Conservation (phyloP, 2,113 vertebrate genomes). For the Pholis gunnellus region DNA sequence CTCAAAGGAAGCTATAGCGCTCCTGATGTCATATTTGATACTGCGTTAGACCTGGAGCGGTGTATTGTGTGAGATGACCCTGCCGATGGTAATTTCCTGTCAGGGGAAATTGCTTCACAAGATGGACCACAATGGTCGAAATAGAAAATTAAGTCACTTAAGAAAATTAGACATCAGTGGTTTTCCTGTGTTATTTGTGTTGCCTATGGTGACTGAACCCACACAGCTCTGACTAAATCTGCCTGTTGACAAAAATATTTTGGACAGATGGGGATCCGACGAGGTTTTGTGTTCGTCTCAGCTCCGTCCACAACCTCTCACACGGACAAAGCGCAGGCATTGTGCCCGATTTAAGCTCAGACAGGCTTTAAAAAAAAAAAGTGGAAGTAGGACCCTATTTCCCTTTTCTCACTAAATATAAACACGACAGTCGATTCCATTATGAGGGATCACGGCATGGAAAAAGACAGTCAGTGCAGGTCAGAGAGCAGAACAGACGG, state of each 20-base stretch:
- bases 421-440: slow-evolving; percentile 93
- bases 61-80: slow-evolving; percentile 34
- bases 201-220: slow-evolving; percentile 63
- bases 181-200: slow-evolving; percentile 66
- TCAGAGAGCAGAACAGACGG: slow-evolving; percentile 92
- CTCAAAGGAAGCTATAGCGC: background rate
- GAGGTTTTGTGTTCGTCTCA: slow-evolving; percentile 63
- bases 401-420: slow-evolving; percentile 89
- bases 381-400: slow-evolving; percentile 78
- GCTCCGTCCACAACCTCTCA: slow-evolving; percentile 52
- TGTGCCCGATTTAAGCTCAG: slow-evolving; percentile 81
- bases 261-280: slow-evolving; percentile 59
- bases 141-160: slow-evolving; percentile 62
- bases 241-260: slow-evolving; percentile 61
- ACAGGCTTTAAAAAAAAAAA: slow-evolving; percentile 64
- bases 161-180: slow-evolving; percentile 44
- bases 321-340: slow-evolving; percentile 78
- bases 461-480: slow-evolving; percentile 90
- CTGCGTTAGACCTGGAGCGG: slow-evolving; percentile 11
- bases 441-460: slow-evolving; percentile 88
- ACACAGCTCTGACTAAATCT: slow-evolving; percentile 55
- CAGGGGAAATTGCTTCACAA: slow-evolving; percentile 59
- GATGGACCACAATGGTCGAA: slow-evolving; percentile 49
- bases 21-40: slow-evolving; percentile 33
- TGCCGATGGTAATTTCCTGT: slow-evolving; percentile 65